Evolutionary conservation across 2,888 invertebrate species (phyloP).

Genomic region (Agrochola macilenta): DNA sequence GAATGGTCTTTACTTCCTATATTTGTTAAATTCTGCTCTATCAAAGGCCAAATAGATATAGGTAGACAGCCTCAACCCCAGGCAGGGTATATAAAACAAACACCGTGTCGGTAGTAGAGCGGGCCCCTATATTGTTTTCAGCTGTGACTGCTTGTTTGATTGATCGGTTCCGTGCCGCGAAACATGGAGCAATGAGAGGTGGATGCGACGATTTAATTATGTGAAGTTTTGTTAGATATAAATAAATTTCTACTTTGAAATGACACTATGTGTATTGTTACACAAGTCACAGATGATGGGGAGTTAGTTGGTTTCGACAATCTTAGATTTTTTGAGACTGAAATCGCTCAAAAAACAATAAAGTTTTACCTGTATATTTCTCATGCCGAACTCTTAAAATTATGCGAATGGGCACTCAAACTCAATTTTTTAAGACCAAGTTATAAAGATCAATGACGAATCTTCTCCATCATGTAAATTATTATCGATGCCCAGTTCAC

Average conservation of each 20-base stretch:
- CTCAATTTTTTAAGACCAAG: background rate
- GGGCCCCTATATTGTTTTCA: conserved; percentile 75
- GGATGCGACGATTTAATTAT: conserved; percentile 45
- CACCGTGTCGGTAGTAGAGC: conserved; percentile 63
- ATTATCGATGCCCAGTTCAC: background rate
- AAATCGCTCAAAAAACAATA: background rate
- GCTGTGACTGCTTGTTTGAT: conserved; percentile 72
- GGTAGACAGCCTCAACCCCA: conserved; percentile 5
- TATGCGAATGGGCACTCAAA: background rate
- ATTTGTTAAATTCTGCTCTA: background rate
- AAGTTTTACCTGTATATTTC: background rate
- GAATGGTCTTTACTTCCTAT: background rate
- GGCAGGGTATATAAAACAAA: conserved; percentile 46
- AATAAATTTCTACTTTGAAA: background rate
- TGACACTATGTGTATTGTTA: background rate
- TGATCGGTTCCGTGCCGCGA: conserved; percentile 72
- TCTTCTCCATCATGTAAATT: background rate
- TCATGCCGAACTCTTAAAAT: background rate
- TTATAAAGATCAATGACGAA: background rate
- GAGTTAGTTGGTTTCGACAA: background rate
- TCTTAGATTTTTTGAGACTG: background rate
- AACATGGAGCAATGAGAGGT: conserved; percentile 13
- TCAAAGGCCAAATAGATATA: conserved; percentile 1
- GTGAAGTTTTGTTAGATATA: background rate
- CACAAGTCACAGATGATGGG: background rate